Evolutionary conservation across 2,888 invertebrate genomes (phyloP).

Genomic region (Neocrepidodera transversa): DNA sequence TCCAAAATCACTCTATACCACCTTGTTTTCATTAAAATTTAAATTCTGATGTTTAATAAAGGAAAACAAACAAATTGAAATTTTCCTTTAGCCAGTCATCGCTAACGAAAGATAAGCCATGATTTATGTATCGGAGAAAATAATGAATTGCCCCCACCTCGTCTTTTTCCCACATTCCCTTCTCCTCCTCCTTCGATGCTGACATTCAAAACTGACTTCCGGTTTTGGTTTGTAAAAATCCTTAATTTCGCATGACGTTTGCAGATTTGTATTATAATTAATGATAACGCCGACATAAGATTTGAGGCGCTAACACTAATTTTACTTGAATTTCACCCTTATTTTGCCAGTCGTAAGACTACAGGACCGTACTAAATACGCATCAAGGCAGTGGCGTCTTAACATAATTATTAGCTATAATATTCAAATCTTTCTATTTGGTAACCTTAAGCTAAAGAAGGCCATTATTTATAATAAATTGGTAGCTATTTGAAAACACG

Average conservation of each 20-base stretch:
- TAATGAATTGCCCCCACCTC: slow-evolving; percentile 35
- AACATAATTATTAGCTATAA: too few relatives aligned
- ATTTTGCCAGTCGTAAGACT: slow-evolving; percentile 36
- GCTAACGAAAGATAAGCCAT: slow-evolving; percentile 33
- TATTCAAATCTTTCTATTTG: too few relatives aligned
- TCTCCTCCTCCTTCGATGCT: slow-evolving; percentile 8
- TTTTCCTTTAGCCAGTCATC: slow-evolving; percentile 26
- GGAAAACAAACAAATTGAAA: slow-evolving; percentile 13
- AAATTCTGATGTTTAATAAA: slow-evolving; percentile 1
- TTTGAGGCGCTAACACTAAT: slow-evolving; percentile 41
- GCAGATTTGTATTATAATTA: slow-evolving; percentile 55
- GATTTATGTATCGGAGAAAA: slow-evolving; percentile 35
- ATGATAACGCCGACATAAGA: slow-evolving; percentile 51
- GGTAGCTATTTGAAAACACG: too few relatives aligned
- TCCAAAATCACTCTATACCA: too few relatives aligned
- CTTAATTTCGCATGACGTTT: slow-evolving; percentile 52
- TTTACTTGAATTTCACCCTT: slow-evolving; percentile 38
- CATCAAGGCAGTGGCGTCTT: slow-evolving; percentile 9
- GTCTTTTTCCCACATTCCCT: slow-evolving; percentile 17
- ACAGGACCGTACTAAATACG: slow-evolving; percentile 12
- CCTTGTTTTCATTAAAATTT: background rate
- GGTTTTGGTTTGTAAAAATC: slow-evolving; percentile 47
- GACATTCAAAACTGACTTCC: slow-evolving; percentile 45
- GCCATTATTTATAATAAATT: too few relatives aligned
- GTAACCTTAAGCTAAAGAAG: too few relatives aligned